Evolutionary conservation across 2,797 vertebrate species (phyloP).

Genomic region (Oreortyx pictus): DNA sequence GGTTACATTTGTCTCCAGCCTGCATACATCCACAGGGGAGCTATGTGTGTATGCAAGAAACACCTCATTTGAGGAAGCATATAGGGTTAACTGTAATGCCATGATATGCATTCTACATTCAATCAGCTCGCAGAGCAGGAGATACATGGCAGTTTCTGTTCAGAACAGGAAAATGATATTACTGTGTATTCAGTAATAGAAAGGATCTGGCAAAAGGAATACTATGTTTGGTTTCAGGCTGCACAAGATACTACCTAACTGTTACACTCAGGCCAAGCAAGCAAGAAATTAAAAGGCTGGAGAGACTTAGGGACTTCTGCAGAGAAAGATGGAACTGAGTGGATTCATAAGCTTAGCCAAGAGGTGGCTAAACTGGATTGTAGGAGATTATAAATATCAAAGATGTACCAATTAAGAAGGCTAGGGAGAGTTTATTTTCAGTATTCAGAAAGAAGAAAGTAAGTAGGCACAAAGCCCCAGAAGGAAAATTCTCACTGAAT

Average conservation of each 20-base stretch:
- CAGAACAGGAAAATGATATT: neutral
- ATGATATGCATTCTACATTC: neutral
- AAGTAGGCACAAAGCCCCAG: neutral
- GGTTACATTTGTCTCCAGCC: neutral
- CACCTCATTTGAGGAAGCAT: neutral
- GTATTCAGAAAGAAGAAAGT: slow-evolving; percentile 11
- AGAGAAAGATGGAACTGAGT: neutral
- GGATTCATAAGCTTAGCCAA: neutral
- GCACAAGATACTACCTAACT: rapidly evolving
- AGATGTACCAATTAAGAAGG: slow-evolving; percentile 26
- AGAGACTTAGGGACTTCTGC: neutral
- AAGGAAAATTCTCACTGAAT: slow-evolving; percentile 16
- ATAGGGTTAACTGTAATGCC: neutral
- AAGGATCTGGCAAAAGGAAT: neutral
- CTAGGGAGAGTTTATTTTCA: slow-evolving; percentile 22
- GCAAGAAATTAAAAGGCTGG: neutral
- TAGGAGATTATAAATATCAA: neutral
- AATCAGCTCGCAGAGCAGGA: neutral
- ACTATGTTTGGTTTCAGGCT: neutral
- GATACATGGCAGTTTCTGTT: neutral
- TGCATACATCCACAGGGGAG: neutral
- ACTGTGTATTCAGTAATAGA: neutral
- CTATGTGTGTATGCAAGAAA: neutral
- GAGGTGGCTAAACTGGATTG: neutral
- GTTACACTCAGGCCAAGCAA: neutral